Evolutionary conservation across 2,888 invertebrate species (phyloP).

Genomic region (Yponomeuta cagnagella): DNA sequence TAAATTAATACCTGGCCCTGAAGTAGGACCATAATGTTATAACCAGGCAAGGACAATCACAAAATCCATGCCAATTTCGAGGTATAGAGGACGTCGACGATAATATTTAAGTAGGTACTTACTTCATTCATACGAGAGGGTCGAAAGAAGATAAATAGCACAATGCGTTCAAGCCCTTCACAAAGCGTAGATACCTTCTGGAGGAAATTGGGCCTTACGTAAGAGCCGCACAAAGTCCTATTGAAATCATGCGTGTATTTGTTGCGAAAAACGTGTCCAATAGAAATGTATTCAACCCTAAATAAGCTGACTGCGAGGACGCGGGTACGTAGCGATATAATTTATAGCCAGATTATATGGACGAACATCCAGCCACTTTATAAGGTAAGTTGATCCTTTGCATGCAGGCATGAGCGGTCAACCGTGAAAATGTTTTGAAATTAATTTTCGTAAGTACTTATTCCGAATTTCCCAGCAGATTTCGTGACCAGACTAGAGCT

Average conservation of each 20-base stretch:
- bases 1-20: no score
- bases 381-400: neutral
- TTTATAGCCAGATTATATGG: neutral
- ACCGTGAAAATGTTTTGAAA: neutral
- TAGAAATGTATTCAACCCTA: slow-evolving; percentile 1
- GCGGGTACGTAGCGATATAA: neutral
- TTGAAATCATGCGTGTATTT: no score
- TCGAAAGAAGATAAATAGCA: neutral
- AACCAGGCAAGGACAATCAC: no score
- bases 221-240: neutral
- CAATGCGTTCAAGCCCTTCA: neutral
- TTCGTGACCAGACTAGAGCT: neutral
- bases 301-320: neutral
- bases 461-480: neutral
- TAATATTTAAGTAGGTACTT: neutral
- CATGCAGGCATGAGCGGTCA: neutral
- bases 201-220: neutral
- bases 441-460: neutral
- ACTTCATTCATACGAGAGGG: neutral
- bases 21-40: no score
- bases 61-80: no score
- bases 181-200: neutral
- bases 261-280: neutral
- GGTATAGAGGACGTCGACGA: neutral
- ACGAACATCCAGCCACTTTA: neutral